A percentile compares a stretch with the other conserved stretches of the same genome.
Conservation (phyloP, 92 coral and sea anemone genomes). For the Epizoanthus stellaris region DNA sequence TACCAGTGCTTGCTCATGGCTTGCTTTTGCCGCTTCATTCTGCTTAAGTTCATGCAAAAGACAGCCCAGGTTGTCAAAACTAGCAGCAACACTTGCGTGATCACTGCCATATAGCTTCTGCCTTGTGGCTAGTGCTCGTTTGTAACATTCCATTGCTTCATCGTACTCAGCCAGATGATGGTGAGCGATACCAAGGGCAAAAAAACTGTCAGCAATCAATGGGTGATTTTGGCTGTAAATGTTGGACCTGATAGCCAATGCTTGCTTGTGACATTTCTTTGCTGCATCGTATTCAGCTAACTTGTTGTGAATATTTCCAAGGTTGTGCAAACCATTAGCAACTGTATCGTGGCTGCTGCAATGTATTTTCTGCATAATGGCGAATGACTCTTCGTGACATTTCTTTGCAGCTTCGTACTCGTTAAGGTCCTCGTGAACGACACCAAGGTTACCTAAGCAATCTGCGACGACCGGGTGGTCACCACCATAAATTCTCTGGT, state of each 20-base stretch:
- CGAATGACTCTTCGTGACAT: constrained; percentile 28
- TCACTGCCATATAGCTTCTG: constrained; percentile 27
- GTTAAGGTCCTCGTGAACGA: constrained; percentile 47
- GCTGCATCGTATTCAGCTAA: constrained; percentile 41
- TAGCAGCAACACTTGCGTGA: constrained; percentile 39
- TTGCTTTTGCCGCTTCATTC: constrained; percentile 19
- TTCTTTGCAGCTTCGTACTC: constrained; percentile 38
- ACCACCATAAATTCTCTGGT: constrained; percentile 45
- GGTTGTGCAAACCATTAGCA: constrained; percentile 52
- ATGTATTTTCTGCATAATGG: constrained; percentile 35
- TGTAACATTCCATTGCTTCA: constrained; percentile 40
- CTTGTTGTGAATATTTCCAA: constrained; percentile 36
- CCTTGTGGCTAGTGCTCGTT: constrained; percentile 34
- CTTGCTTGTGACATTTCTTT: constrained; percentile 35
- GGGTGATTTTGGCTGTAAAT: constrained; percentile 57
- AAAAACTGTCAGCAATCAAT: constrained; percentile 39
- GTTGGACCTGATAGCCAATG: constrained; percentile 35
- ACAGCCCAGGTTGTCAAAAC: constrained; percentile 42
- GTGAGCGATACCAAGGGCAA: constrained; percentile 53
- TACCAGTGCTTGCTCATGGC: constrained; percentile 35
- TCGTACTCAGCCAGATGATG: constrained; percentile 24
- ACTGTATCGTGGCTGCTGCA: constrained; percentile 29
- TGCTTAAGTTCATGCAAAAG: constrained; percentile 32
- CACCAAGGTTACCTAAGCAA: constrained; percentile 50
- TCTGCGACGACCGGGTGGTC: constrained; percentile 45